Evolutionary conservation across 2,888 invertebrate species (phyloP), one percentile per base, ranked within the genome.

Genomic region (Oegoconia quadripuncta): DNA sequence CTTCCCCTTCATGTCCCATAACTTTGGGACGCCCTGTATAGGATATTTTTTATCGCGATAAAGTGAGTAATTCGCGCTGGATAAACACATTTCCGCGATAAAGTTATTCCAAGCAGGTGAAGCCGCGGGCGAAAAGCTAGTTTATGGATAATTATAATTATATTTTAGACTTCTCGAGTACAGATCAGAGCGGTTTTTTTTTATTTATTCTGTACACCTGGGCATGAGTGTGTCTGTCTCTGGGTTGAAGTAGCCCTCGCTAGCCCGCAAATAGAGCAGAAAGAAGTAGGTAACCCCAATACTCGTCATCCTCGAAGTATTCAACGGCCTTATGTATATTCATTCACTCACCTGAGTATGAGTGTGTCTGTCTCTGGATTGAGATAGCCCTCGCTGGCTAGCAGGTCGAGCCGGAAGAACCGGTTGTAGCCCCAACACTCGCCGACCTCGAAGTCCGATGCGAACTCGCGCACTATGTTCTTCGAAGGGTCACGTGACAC

Each of bases 361-460:
- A 97, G 89, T 1, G 95, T 95, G 67, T 97, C 97, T 14, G 92
- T 90, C 41, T 94, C 92, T 1, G 93, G 91, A 71, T 96, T 95
- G 42, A 97, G 89, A 72, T 97, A 97, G 0, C 97, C 97, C 82
- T 97, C 97, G 53, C 93, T 94, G 26, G 95, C 95, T 38, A 97
- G 89, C 43, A 97, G 88, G 81, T 97, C 97, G 36, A 97, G 89
- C 25, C 97, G 88, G 80, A 97, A 97, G 84, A 97, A 97, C 35
- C 97, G 89, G 73, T 97, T 97, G 81, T 97, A 97, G 1, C 97
- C 97, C 97, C 97, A 97, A 68, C 97, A 97, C 88, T 97, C 97
- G 27, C 97, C 97, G 31, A 97, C 95, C 80, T 97, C 97, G 83
- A 97, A 97, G 82, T 97, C 97, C 0, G 97, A 97, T 0, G 97